Evolutionary conservation across 2,888 invertebrate genomes (phyloP).

Genomic region (Trisateles emortualis): DNA sequence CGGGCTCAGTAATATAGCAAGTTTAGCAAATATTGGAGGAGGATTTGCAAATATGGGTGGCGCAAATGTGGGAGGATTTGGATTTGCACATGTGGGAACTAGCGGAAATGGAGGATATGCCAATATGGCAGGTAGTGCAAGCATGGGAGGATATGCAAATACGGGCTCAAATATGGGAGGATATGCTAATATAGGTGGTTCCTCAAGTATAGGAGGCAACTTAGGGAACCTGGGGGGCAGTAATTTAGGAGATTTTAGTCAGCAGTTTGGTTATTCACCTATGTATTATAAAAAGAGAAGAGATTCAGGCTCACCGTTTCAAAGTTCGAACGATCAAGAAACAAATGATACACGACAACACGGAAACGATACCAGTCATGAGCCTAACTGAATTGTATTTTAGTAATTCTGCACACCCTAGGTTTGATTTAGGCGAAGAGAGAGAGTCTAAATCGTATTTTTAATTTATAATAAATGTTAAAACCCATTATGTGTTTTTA

Average conservation of each 20-base stretch:
- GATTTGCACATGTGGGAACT: not conserved
- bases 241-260: not conserved
- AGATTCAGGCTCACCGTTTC: not conserved
- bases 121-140: not conserved
- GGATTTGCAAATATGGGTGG: not conserved
- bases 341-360: not conserved
- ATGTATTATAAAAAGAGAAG: not conserved
- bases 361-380: not conserved
- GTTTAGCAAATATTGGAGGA: not conserved
- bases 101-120: not conserved
- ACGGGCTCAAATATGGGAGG: too few relatives aligned
- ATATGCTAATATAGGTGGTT: too few relatives aligned
- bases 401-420: not conserved
- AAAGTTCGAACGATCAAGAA: not conserved
- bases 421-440: not conserved
- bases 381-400: not conserved
- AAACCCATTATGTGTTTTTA: not conserved
- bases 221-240: not conserved
- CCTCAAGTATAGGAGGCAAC: too few relatives aligned
- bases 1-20: too few relatives aligned
- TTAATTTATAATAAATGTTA: constrained; percentile 6
- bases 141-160: not conserved
- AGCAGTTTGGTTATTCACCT: not conserved
- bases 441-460: not conserved
- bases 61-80: not conserved